Conservation (phyloP, 2,113 vertebrate genomes). For the Hydrochoerus hydrochaeris region DNA sequence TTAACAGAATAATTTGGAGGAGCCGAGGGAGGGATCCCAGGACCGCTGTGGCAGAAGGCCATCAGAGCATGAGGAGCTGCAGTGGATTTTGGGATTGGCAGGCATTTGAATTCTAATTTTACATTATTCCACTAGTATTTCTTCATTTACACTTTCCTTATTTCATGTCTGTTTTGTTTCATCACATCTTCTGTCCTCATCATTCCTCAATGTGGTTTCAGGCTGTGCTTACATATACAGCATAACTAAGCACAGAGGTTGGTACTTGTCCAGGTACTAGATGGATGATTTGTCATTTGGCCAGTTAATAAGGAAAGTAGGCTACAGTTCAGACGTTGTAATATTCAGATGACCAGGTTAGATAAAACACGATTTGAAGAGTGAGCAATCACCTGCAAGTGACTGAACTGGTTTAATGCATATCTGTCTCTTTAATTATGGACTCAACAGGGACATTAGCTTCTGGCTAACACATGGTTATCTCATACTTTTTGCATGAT, state of each 20-base stretch:
- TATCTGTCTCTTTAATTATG: background rate
- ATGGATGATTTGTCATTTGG: background rate
- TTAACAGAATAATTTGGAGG: background rate
- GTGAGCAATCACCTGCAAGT: background rate
- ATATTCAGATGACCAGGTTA: background rate
- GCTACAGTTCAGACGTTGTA: background rate
- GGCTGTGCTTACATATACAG: background rate
- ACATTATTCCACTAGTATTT: background rate
- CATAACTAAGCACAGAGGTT: background rate
- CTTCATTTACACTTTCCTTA: background rate
- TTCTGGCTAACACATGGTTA: background rate
- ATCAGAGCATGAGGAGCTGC: rapidly evolving
- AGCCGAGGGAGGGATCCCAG: background rate
- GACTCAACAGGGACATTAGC: background rate
- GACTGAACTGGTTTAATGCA: background rate
- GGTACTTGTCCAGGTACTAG: background rate
- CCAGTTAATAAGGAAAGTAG: background rate
- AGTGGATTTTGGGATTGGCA: rapidly evolving
- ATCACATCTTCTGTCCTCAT: background rate
- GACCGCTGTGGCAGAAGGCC: background rate
- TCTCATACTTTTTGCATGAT: background rate
- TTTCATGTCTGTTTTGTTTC: background rate
- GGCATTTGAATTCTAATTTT: background rate
- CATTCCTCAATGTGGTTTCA: background rate
- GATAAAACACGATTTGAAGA: background rate